phyloP scores from a whole-genome alignment of 2,113 vertebrate genomes.

The Callithrix jacchus region DNA sequence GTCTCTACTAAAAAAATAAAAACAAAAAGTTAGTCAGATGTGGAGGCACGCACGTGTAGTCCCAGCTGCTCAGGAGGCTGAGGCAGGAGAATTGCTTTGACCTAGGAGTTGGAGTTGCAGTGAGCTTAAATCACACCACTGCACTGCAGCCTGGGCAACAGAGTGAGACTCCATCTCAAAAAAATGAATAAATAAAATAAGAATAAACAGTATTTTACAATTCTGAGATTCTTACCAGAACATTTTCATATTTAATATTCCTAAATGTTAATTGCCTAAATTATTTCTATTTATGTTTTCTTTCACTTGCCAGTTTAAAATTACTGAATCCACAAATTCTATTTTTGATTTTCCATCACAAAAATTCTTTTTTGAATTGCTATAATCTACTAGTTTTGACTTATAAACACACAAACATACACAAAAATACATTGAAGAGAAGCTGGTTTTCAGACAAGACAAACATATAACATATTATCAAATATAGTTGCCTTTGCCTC shows the following conservation, averaged over 20 bases:
- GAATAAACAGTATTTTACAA: not conserved
- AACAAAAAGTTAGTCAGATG: too few species aligned
- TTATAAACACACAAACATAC: not conserved
- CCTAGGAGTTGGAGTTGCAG: too few species aligned
- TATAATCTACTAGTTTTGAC: not conserved
- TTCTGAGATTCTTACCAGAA: not conserved
- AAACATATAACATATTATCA: not conserved
- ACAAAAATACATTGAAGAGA: not conserved
- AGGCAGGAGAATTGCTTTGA: too few species aligned
- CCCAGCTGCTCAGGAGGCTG: too few species aligned
- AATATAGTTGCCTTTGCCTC: not conserved
- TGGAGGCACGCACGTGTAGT: too few species aligned
- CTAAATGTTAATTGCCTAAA: not conserved
- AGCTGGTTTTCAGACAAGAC: not conserved
- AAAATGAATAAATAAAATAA: too few species aligned
- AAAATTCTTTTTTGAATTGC: not conserved
- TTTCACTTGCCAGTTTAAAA: not conserved
- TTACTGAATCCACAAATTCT: not conserved
- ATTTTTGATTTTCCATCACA: not conserved
- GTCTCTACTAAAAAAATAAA: too few species aligned
- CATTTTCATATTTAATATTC: not conserved
- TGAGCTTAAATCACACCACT: too few species aligned
- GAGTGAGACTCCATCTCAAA: too few species aligned
- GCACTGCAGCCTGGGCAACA: too few species aligned
- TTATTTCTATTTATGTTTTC: not conserved